Percentiles rank a stretch among this genome's conserved stretches.
phyloP scores from a whole-genome alignment of 2,888 invertebrate species.

The Pristionchus entomophagus region DNA sequence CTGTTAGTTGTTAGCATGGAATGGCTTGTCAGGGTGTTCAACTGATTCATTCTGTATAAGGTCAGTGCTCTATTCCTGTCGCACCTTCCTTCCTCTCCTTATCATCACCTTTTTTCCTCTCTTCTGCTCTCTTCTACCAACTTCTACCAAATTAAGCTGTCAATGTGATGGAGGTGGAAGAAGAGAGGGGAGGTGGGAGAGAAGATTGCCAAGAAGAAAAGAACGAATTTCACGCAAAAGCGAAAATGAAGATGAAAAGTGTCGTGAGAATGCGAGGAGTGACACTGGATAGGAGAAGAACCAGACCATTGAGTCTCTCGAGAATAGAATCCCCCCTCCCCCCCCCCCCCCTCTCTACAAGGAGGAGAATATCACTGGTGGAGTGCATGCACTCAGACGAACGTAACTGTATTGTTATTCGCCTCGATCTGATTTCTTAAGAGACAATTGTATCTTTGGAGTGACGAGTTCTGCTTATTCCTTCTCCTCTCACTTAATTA shows the following conservation, averaged over 20 bases:
- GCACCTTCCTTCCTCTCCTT: not conserved
- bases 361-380: too few species aligned
- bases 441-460: not conserved
- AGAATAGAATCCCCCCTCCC: constrained; percentile 8
- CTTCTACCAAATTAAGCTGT: too few species aligned
- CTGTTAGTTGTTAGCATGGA: constrained; percentile 5
- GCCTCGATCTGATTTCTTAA: too few species aligned
- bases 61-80: constrained; percentile 7
- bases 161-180: not conserved
- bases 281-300: not conserved
- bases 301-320: not conserved
- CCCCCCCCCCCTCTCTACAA: too few species aligned
- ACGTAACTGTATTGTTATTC: too few species aligned
- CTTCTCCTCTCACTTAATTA: not conserved
- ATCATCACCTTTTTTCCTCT: constrained; percentile 3
- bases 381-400: too few species aligned
- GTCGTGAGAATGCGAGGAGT: not conserved
- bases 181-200: too few species aligned
- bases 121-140: not conserved
- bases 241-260: constrained; percentile 10
- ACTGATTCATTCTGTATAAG: constrained; percentile 27
- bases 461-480: not conserved
- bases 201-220: not conserved
- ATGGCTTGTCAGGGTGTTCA: not conserved
- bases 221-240: constrained; percentile 27